phyloP scores from a whole-genome alignment of 2,888 invertebrate species.

The Andrena marginata region DNA sequence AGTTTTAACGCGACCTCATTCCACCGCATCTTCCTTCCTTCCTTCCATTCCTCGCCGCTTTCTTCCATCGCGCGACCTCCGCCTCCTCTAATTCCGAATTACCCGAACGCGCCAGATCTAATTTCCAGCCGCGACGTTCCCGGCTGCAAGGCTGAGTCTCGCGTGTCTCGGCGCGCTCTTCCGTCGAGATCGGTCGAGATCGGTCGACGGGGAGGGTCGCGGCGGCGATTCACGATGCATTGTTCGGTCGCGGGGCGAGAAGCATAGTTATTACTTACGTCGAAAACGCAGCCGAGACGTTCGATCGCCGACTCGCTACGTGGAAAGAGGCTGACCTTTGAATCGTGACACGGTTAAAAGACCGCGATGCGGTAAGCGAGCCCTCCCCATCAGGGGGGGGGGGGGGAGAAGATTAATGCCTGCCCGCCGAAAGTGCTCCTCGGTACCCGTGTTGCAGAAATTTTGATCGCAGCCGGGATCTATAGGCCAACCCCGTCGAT shows the following conservation, averaged over 20 bases:
- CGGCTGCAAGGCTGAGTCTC: too few relatives aligned
- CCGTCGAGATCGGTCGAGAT: too few relatives aligned
- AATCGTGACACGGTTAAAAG: constrained; percentile 68
- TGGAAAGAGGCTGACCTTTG: constrained; percentile 72
- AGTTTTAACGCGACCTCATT: constrained; percentile 81
- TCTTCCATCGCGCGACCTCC: constrained; percentile 41
- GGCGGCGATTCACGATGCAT: constrained; percentile 12
- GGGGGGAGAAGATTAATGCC: constrained; percentile 47
- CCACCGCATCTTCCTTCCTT: constrained; percentile 66
- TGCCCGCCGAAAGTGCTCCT: constrained; percentile 17
- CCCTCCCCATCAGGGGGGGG: constrained; percentile 34
- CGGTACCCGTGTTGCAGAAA: constrained; percentile 3
- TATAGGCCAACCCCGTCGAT: too few relatives aligned
- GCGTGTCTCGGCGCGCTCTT: too few relatives aligned
- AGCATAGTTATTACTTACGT: constrained; percentile 33
- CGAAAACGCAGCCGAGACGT: constrained; percentile 57
- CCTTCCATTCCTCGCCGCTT: constrained; percentile 46
- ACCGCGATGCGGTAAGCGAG: constrained; percentile 49
- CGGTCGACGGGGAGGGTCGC: neutral
- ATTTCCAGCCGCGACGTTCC: neutral
- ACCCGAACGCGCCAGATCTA: constrained; percentile 24
- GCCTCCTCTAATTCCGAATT: constrained; percentile 8
- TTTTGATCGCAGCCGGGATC: constrained; percentile 5
- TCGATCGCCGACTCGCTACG: constrained; percentile 62
- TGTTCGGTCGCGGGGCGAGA: neutral